These are phyloP conservation scores for Caenorhabditis afra DNA, from an alignment of 2,888 invertebrate genomes.

Conservation along the genomic window DNA sequence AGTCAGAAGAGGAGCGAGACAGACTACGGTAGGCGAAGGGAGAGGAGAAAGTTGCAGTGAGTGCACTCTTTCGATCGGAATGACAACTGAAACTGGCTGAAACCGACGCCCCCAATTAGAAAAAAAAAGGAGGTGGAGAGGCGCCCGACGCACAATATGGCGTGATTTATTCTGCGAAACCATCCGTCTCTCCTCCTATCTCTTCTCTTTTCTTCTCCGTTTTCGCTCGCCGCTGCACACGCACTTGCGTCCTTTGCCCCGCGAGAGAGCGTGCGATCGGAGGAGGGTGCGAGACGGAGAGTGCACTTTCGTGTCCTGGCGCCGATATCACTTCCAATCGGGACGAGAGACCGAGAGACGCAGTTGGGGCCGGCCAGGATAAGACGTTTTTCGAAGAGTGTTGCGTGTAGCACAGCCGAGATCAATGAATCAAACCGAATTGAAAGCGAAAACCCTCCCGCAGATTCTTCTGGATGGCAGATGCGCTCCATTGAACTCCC, in stretches of 20 bases:
- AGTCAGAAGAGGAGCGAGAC: not conserved
- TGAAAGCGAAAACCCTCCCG: not conserved
- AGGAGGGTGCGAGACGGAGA: not conserved
- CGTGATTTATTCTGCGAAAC: conserved; percentile 59
- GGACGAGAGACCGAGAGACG: conserved; percentile 19
- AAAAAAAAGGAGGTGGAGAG: conserved; percentile 10
- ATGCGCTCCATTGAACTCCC: not conserved
- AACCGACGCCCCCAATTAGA: conserved; percentile 2
- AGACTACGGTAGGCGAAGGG: too few species aligned
- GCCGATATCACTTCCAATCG: conserved; percentile 15
- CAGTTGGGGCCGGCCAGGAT: conserved; percentile 4
- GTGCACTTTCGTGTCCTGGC: conserved; percentile 45
- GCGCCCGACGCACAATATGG: conserved; percentile 55
- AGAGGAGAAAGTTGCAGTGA: not conserved
- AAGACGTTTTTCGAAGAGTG: conserved; percentile 31
- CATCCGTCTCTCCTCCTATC: conserved; percentile 48
- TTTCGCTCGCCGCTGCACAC: conserved; percentile 33
- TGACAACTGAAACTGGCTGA: not conserved
- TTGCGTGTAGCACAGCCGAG: not conserved
- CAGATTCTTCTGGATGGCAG: not conserved
- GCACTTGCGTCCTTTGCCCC: conserved; percentile 53
- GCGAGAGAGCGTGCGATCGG: conserved; percentile 17
- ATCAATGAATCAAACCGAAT: conserved; percentile 20
- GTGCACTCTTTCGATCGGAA: not conserved
- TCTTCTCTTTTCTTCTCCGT: conserved; percentile 9